Base-by-base conservation (phyloP, 2,888 invertebrate genomes). In the Xestia ashworthii region DNA sequence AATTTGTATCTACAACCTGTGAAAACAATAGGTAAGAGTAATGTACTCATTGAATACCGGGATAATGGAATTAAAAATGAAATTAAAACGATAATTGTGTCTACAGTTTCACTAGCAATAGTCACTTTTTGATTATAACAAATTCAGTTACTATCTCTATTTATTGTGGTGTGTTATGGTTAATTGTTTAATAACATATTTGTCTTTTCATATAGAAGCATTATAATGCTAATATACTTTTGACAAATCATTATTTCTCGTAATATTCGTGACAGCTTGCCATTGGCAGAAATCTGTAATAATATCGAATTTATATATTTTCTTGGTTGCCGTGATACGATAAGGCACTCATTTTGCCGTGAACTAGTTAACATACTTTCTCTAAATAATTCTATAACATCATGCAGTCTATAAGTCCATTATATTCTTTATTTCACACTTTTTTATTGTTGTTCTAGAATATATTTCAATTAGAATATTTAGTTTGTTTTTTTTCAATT, bases 271-370 rank as follows among this genome's bases (percentile, higher is more conserved):
- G 71, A 22, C 48, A 50, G 44, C 60, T 41, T 44, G 25, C 22
- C 48, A 80, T 80, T 80, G 41, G 44, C 8, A 71, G 38, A 62
- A 60, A 65, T 58, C 6, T 65, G 6, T 58, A 55, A 16, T 62
- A 44, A 6, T 67, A 80, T 71, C 62, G 84, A 68, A 70, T 80
- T 67, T 71, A 55, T 58, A 60, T 62, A 79, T 60, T 71, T 71
- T 60, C 48, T 83, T 67, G 67, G 80, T 81, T 83, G 84, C 80
- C 67, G 80, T 81, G 80, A 83, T 81, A 81, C 80, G 53, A 5
- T 44, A 48, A 9, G 67, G 16, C 19, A 68, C n/a, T 19, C 68
- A 25, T 58, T 50, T 50, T 5, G 16, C 3, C 16, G 25, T 32
- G 50, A 22, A 65, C 16, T 0, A 69, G 14, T 14, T 77, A 48